A percentile compares a stretch with the other conserved stretches of the same genome.
Conservation (phyloP, 1,140 invertebrate genomes). For the Xylocopa sonorina region DNA sequence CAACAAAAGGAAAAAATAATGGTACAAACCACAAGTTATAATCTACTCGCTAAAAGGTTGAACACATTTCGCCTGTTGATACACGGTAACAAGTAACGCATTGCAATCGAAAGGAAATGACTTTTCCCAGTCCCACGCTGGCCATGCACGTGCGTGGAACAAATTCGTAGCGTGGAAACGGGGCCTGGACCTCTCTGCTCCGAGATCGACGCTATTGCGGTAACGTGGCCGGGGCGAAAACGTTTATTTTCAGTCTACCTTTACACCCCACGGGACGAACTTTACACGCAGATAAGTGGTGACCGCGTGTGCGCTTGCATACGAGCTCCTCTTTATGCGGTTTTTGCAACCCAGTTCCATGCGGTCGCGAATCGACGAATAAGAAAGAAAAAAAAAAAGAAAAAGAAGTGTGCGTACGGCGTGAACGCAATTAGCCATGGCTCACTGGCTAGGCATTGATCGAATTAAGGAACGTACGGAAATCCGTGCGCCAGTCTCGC, state of each 20-base stretch:
- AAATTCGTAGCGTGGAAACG: conserved; percentile 2
- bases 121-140: not conserved
- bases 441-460: not conserved
- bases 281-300: conserved; percentile 5
- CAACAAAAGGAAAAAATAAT: no score
- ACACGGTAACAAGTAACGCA: no score
- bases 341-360: conserved; percentile 59
- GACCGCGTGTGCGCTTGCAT: conserved; percentile 25
- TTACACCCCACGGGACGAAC: conserved; percentile 49
- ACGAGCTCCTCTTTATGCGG: conserved; percentile 35
- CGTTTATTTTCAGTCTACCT: conserved; percentile 65
- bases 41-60: no score
- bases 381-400: conserved; percentile 55
- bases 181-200: conserved; percentile 3
- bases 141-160: not conserved
- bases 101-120: not conserved
- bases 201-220: conserved; percentile 29
- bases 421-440: conserved; percentile 19
- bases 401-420: not conserved
- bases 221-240: conserved; percentile 44
- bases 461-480: conserved; percentile 22
- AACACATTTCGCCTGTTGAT: no score
- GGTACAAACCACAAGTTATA: no score
- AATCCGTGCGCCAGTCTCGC: not conserved
- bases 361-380: conserved; percentile 51